phyloP scores from a whole-genome alignment of 2,797 vertebrate genomes.

The Mionectes olivaceus region DNA sequence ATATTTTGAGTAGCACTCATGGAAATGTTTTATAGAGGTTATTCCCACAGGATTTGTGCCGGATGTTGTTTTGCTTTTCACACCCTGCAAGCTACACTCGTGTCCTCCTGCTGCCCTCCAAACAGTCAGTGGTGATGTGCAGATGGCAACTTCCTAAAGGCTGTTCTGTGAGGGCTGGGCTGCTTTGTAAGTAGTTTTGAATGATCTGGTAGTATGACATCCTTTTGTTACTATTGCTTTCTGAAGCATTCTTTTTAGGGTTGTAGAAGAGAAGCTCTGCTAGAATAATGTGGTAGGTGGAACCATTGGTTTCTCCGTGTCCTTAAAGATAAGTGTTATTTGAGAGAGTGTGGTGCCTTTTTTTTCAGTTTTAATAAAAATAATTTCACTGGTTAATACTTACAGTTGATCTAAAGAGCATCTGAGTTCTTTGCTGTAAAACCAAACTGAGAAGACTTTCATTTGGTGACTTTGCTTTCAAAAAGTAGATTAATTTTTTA shows the following conservation, averaged over 20 bases:
- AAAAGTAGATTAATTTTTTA: not conserved
- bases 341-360: not conserved
- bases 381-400: not conserved
- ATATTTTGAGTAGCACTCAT: rapidly evolving
- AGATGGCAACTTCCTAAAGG: not conserved
- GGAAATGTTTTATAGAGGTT: not conserved
- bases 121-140: not conserved
- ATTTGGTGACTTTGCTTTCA: not conserved
- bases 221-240: not conserved
- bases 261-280: not conserved
- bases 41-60: not conserved
- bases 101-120: not conserved
- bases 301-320: not conserved
- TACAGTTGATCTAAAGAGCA: not conserved
- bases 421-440: not conserved
- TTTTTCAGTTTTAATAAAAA: not conserved
- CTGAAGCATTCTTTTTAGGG: not conserved
- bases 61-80: not conserved
- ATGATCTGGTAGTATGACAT: not conserved
- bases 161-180: not conserved
- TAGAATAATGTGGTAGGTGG: not conserved
- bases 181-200: not conserved
- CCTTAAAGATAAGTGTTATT: not conserved
- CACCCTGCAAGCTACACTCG: rapidly evolving
- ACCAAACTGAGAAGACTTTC: not conserved